Base-by-base conservation (phyloP, 1,140 invertebrate genomes). In the Brachionus manjavacas region DNA sequence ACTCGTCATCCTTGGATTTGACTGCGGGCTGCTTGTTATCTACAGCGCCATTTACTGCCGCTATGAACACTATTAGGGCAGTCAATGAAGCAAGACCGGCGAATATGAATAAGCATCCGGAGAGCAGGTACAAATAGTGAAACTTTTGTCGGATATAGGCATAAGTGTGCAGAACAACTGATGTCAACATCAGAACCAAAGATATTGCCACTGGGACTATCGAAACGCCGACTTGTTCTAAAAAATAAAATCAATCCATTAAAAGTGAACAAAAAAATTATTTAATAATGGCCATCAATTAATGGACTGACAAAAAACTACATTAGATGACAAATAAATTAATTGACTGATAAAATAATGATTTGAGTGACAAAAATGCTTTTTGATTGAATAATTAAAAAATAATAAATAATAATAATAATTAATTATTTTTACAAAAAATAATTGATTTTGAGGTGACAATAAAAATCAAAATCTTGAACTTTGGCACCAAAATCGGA, bases 71-170 rank as follows among this genome's bases (percentile, higher is more conserved):
- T 12, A 76, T 76, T 76, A 76, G 46, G 41, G 72, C 72, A 52
- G 72, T 76, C 20, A 76, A 76, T 49, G 72, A 76, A 12, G 72
- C 72, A 76, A 76, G 72, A 28, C 72, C 72, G 11, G 72, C 72
- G n/a, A 76, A 76, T 49, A 76, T 76, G 25, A 76, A 76, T 25
- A 76, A n/a, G 8, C 72, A 76, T 4, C 72, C 72, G 2, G 72
- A 76, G 20, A 76, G 20, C 12, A 76, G 31, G 20, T 28, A 76
- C 16, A 76, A 76, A 25, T 76, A 76, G 46, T 76, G 16, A 14
- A 49, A 23, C n/a, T 49, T 46, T 49, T 76, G 41, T 35, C 25
- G 11, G 12, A 76, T 28, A 16, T 49, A 76, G 25, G 72, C 41
- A 49, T 76, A 76, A 16, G 72, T 76, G 72, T 76, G 72, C 14